Base-by-base conservation (phyloP, 2,113 vertebrate species). In the Tetrao urogallus region DNA sequence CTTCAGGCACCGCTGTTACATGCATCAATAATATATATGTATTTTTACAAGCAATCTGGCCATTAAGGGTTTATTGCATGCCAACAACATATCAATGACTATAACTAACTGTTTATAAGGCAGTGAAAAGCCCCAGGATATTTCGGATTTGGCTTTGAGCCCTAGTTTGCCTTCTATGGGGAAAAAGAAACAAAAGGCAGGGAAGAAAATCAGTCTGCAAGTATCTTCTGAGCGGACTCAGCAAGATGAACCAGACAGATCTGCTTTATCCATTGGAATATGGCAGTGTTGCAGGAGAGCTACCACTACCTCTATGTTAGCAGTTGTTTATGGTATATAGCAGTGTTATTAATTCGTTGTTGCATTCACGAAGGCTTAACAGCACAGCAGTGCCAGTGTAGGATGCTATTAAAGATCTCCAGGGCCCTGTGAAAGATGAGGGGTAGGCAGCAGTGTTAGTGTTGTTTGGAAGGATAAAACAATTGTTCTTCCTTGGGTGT, bases 361-460 rank as follows among this genome's bases (percentile, higher is more conserved):
- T 73, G 77, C 80, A 93, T 96, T 96, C 93, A 82, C 92, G 90
- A 93, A 88, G 88, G 52, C 64, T 95, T 96, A 95, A 96, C 88
- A 95, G 71, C 90, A 36, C 94, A 92, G 90, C 77, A 86, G 92
- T 84, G 88, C 92, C 93, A 76, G 45, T 48, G 70, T 76, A 90
- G 94, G 94, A 94, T 96, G 92, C 90, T 93, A 84, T 77, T 63
- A 93, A 80, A 90, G 90, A 94, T 96, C 93, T 96, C 95, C 24
- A 78, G 94, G 86, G 95, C 52, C 77, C 80, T 38, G 78, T 91
- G 90, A 93, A 97, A 94, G 81, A 94, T 84, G 71, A 88, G 73
- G 73, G 87, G 19, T 77, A 95, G 91, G 67, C 88, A 96, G 67
- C 60, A 87, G 83, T 22, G 64, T 83, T 87, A 75, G 82, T 89